Conservation (phyloP, 2,797 vertebrate genomes). For the Diplodus puntazzo region DNA sequence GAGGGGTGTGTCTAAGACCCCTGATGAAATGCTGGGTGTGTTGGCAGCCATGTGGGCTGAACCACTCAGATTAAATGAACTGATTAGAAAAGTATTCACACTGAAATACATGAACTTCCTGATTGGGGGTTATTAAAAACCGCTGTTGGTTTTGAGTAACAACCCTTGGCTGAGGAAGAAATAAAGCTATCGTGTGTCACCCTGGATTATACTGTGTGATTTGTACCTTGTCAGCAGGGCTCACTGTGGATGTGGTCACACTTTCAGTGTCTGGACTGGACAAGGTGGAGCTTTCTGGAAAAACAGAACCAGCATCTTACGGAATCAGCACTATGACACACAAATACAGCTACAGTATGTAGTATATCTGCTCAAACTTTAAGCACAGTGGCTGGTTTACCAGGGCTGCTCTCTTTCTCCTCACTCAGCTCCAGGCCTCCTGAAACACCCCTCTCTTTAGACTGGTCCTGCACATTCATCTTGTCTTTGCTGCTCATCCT, state of each 20-base stretch:
- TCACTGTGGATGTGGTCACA: constrained; percentile 67
- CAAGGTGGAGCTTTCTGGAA: constrained; percentile 75
- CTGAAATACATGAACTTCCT: not conserved
- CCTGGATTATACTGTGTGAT: not conserved
- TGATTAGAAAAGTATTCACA: not conserved
- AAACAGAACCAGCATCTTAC: constrained; percentile 10
- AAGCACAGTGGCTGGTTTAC: constrained; percentile 60
- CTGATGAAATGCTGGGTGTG: constrained; percentile 6
- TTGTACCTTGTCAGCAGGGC: constrained; percentile 77
- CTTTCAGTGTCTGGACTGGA: constrained; percentile 84
- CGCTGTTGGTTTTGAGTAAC: not conserved
- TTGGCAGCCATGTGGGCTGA: not conserved
- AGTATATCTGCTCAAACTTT: not conserved
- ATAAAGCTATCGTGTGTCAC: not conserved
- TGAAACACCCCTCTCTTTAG: constrained; percentile 90
- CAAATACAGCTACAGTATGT: not conserved
- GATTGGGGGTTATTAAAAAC: not conserved
- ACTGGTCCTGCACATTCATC: constrained; percentile 92
- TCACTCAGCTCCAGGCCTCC: constrained; percentile 85
- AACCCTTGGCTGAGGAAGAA: not conserved
- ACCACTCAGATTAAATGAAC: not conserved
- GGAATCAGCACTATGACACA: not conserved
- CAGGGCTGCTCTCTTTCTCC: constrained; percentile 84
- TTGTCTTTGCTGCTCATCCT: constrained; percentile 95
- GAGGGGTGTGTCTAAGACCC: not conserved